Evolutionary conservation across 1,140 invertebrate species (phyloP).

Genomic region (Trichogramma pretiosum): DNA sequence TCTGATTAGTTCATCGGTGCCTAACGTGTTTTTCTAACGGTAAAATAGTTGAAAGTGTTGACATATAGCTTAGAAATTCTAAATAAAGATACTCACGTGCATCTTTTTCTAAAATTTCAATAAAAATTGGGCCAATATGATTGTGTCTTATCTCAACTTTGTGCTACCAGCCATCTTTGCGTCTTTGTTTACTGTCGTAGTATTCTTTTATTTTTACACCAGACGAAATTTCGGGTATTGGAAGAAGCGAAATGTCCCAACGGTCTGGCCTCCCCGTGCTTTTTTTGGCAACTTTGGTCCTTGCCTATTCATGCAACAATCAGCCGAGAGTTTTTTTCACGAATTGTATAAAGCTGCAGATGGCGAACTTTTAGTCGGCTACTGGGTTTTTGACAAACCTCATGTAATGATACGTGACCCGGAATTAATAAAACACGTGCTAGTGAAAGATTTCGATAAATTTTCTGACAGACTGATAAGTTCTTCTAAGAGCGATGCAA

Average conservation of each 20-base stretch:
- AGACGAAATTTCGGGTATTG: constrained; percentile 39
- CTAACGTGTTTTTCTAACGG: no score
- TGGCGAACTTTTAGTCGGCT: constrained; percentile 27
- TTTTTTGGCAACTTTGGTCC: constrained; percentile 33
- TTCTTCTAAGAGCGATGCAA: constrained; percentile 22
- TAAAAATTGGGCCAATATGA: no score
- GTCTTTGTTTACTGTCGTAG: constrained; percentile 3
- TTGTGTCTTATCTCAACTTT: constrained; percentile 6
- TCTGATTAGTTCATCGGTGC: no score
- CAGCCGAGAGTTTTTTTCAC: constrained; percentile 10
- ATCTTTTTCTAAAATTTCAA: no score
- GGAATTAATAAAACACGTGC: constrained; percentile 38
- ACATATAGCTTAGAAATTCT: no score
- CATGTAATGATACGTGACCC: constrained; percentile 40
- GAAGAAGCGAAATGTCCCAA: constrained; percentile 29
- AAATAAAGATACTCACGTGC: no score
- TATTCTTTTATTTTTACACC: constrained; percentile 26
- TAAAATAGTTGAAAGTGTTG: no score
- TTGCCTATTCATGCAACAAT: constrained; percentile 13
- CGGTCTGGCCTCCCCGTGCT: constrained; percentile 25
- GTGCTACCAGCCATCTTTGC: no score
- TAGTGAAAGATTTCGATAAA: constrained; percentile 44
- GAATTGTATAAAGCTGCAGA: constrained; percentile 20
- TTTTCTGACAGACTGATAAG: constrained; percentile 31
- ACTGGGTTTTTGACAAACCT: constrained; percentile 36